Evolutionary conservation across 2,888 invertebrate genomes (phyloP).

Genomic region (Rhodophaea formosa): DNA sequence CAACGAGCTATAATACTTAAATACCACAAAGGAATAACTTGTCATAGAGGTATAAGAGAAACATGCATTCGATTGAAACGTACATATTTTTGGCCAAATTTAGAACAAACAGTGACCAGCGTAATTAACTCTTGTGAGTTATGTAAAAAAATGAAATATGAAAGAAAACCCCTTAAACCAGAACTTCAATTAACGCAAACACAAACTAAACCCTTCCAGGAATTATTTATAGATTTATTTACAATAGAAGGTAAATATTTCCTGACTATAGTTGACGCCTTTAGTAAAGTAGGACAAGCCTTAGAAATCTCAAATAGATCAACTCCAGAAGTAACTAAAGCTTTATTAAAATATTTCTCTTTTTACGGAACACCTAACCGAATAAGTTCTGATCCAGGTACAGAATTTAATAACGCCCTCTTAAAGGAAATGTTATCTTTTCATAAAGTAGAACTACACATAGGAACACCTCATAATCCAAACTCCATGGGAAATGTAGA

Average conservation of each 20-base stretch:
- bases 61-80: conserved; percentile 26
- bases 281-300: conserved; percentile 37
- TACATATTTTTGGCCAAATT: conserved; percentile 20
- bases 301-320: conserved; percentile 28
- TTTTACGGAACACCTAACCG: conserved; percentile 29
- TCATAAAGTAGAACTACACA: conserved; percentile 33
- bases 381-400: conserved; percentile 33
- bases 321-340: conserved; percentile 33
- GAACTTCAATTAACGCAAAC: conserved; percentile 33
- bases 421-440: conserved; percentile 27
- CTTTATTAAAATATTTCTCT: conserved; percentile 34
- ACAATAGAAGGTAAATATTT: conserved; percentile 24
- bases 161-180: conserved; percentile 32
- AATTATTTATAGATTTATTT: conserved; percentile 34
- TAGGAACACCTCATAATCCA: conserved; percentile 32
- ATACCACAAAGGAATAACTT: conserved; percentile 31
- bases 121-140: conserved; percentile 28
- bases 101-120: background rate
- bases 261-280: conserved; percentile 32
- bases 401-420: conserved; percentile 38
- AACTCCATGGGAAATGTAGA: conserved; percentile 32
- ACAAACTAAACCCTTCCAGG: conserved; percentile 30
- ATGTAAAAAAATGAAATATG: conserved; percentile 27
- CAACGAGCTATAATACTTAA: conserved; percentile 24
- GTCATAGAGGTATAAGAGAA: conserved; percentile 33